phyloP scores from a whole-genome alignment of 1,140 invertebrate genomes.

The Drosophila busckii region DNA sequence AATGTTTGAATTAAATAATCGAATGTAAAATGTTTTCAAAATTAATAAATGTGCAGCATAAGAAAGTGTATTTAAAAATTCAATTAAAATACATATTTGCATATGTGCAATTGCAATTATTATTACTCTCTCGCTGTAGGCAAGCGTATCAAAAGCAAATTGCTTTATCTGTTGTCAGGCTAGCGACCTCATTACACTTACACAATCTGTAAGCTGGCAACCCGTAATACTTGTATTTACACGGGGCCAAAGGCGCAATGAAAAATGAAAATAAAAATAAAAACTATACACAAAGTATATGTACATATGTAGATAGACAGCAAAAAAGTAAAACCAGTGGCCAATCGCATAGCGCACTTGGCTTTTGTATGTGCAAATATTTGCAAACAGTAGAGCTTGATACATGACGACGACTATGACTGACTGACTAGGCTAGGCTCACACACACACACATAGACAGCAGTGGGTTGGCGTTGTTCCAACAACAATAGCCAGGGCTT shows the following conservation, averaged over 20 bases:
- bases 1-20: too few relatives aligned
- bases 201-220: slow-evolving; percentile 2
- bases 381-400: too few relatives aligned
- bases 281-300: slow-evolving; percentile 11
- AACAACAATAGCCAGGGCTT: slow-evolving; percentile 18
- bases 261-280: slow-evolving; percentile 12
- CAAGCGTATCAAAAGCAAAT: slow-evolving; percentile 14
- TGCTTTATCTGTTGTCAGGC: slow-evolving; percentile 31
- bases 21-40: too few relatives aligned
- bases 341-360: too few relatives aligned
- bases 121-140: too few relatives aligned
- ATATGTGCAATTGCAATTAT: background rate
- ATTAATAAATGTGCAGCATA: too few relatives aligned
- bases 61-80: too few relatives aligned
- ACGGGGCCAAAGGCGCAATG: slow-evolving; percentile 13
- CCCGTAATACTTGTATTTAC: slow-evolving; percentile 7
- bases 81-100: background rate
- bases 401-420: too few relatives aligned
- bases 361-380: too few relatives aligned
- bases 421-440: too few relatives aligned
- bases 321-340: too few relatives aligned
- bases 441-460: slow-evolving; percentile 5
- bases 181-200: slow-evolving; percentile 38
- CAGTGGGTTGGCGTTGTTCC: slow-evolving; percentile 2
- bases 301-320: slow-evolving; percentile 1